Evolutionary conservation across 2,888 invertebrate species (phyloP), one percentile per base, ranked within the genome.

Genomic region (Ischnus inquisitorius): DNA sequence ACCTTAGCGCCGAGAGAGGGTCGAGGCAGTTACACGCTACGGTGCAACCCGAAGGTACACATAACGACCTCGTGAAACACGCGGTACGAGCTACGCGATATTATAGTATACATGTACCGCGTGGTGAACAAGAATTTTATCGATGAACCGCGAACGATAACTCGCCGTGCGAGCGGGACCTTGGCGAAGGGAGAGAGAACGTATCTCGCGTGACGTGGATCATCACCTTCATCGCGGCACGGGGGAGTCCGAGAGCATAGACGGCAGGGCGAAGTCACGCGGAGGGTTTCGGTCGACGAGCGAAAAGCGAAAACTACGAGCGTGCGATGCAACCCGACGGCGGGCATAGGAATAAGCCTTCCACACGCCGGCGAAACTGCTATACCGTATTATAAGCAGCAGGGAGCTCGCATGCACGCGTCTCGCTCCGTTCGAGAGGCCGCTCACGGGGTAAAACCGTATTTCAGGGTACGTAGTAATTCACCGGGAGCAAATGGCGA

Each of bases 81-180:
- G 65, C 65, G 22, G 72, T 5, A 10, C 28, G 25, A 41, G 16
- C 19, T 16, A 71, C 43, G 74, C 25, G 41, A 64, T 51, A 51
- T 34, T 10, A 14, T 14, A 19, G 46, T 75, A 57, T 57, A 57
- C 46, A 46, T 34, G 12, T 39, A 65, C 22, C 57, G 57, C 4
- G 57, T 28, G 28, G 16, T 69, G 16, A 16, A 51, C 46, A 67
- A 74, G 19, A 72, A 74, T 79, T 71, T 72, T 64, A 72, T 80
- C 75, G 80, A 80, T 80, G 80, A 69, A 67, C 68, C 80, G 68
- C 41, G 51, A 68, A 80, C 75, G 80, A 75, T 81, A 76, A 81
- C 54, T 62, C 68, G 75, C 68, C 80, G 62, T 62, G 68, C 48
- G 34, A 74, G 79, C 14, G 34, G 60, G 22, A 28, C 46, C 22